Base-by-base conservation (phyloP, 2,113 vertebrate genomes). In the Zosterops japonicus region DNA sequence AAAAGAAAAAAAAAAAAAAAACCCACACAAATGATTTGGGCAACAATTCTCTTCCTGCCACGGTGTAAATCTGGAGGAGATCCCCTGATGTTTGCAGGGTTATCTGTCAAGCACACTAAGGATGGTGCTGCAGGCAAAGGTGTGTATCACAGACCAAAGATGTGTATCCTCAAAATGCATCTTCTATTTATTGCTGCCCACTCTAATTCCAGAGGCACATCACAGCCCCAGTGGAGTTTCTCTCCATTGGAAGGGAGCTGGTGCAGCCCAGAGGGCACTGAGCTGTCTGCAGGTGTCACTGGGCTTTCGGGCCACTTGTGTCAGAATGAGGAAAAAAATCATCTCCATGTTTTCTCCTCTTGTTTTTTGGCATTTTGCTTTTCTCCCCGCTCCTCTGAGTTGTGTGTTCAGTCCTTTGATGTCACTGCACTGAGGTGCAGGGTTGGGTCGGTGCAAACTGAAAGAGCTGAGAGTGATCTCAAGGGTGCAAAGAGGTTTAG, bases 81-180 rank as follows among this genome's bases (percentile, higher is more conserved):
- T 20, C 12, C 17, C 17, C n/a, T 44, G 60, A 12, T 57, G 36
- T 50, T 46, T 63, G 53, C 49, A 1, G 1, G 22, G 69, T 24
- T 44, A 7, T 33, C 29, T 4, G 1, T 13, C 61, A 13, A 14
- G 53, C 46, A 19, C 0, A 0, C 18, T 6, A 5, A 33, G 24
- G 47, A 61, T 22, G 27, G 8, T 22, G 1, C 8, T 57, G 31
- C 31, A 65, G 60, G 69, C 28, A 44, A 4, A 69, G 64, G 49
- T 20, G 24, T 19, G 53, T 25, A 15, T 4, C 14, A 21, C 87
- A 75, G 24, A 36, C 3, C 41, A 46, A 36, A 36, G 36, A 9
- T 36, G 36, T 36, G 14, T 9, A 46, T 33, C 75, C 78, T 65
- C 64, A 36, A 56, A 77, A 52, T 22, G 4, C 59, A 63, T 31